These are phyloP conservation scores for Ormia ochracea DNA, from an alignment of 2,888 invertebrate species.

Conservation along the genomic window DNA sequence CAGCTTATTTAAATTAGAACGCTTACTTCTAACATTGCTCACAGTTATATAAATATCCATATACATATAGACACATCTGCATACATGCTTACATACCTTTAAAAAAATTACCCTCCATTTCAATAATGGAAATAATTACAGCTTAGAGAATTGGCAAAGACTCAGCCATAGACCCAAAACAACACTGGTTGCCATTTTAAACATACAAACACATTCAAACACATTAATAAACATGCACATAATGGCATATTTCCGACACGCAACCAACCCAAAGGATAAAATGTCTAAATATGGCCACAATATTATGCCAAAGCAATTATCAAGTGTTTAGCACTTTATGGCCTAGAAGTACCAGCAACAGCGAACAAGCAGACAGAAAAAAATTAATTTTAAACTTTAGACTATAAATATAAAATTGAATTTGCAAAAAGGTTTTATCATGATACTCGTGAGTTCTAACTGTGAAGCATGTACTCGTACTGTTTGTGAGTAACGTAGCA, in stretches of 20 bases:
- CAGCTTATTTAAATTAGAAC: not conserved
- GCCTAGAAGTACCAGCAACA: conserved; percentile 38
- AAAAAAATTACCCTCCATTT: conserved; percentile 34
- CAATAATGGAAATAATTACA: conserved; percentile 50
- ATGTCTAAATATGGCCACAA: conserved; percentile 63
- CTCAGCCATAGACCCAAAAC: conserved; percentile 14
- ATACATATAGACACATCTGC: not conserved
- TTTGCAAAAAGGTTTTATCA: conserved; percentile 63
- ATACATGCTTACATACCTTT: not conserved
- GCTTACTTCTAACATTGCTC: not conserved
- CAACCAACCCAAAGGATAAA: conserved; percentile 45
- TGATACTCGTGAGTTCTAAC: conserved; percentile 27
- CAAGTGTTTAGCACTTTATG: conserved; percentile 59
- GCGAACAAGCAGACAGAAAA: not conserved
- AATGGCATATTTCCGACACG: conserved; percentile 47
- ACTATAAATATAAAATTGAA: conserved; percentile 73
- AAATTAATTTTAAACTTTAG: conserved; percentile 53
- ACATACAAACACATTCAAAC: not conserved
- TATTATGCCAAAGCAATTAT: conserved; percentile 63
- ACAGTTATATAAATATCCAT: not conserved
- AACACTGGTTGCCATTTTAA: conserved; percentile 27
- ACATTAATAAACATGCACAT: not conserved
- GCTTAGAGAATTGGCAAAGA: conserved; percentile 39
- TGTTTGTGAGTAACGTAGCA: not conserved
- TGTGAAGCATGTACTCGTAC: not conserved